Evolutionary conservation across 2,888 invertebrate genomes (phyloP).

Genomic region (Drosophila planitibia): DNA sequence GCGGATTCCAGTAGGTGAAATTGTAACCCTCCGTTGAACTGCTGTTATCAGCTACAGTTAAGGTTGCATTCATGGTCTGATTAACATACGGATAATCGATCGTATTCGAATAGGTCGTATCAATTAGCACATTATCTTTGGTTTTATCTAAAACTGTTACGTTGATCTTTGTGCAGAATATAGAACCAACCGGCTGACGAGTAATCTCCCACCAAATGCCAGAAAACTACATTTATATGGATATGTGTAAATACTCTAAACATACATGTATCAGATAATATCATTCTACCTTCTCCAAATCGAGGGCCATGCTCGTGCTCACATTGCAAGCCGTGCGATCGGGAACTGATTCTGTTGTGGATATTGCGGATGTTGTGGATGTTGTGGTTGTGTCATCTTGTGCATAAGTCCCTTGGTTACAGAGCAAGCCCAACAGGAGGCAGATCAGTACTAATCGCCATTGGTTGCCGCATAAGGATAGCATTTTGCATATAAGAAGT

Average conservation of each 20-base stretch:
- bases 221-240: conserved; percentile 47
- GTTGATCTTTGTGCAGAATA: conserved; percentile 63
- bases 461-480: conserved; percentile 13
- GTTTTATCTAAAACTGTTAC: conserved; percentile 38
- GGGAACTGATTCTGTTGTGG: neutral
- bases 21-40: conserved; percentile 51
- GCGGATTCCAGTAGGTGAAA: conserved; percentile 64
- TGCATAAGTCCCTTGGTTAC: conserved; percentile 24
- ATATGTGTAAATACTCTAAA: neutral
- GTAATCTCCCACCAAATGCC: conserved; percentile 76
- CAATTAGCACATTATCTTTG: conserved; percentile 45
- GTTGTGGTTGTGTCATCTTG: conserved; percentile 4
- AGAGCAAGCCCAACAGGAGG: conserved; percentile 36
- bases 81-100: conserved; percentile 61
- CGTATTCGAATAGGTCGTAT: conserved; percentile 64
- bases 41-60: conserved; percentile 38
- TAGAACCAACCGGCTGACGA: conserved; percentile 57
- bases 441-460: conserved; percentile 12
- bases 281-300: conserved; percentile 45
- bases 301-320: conserved; percentile 41
- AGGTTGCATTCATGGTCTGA: conserved; percentile 58
- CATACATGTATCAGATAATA: neutral
- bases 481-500: conserved; percentile 36
- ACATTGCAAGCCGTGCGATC: conserved; percentile 26
- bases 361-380: neutral